A percentile compares a stretch with the other conserved stretches of the same genome.
Conservation (phyloP, 2,113 vertebrate genomes). For the Trochalopteron elliotii region DNA sequence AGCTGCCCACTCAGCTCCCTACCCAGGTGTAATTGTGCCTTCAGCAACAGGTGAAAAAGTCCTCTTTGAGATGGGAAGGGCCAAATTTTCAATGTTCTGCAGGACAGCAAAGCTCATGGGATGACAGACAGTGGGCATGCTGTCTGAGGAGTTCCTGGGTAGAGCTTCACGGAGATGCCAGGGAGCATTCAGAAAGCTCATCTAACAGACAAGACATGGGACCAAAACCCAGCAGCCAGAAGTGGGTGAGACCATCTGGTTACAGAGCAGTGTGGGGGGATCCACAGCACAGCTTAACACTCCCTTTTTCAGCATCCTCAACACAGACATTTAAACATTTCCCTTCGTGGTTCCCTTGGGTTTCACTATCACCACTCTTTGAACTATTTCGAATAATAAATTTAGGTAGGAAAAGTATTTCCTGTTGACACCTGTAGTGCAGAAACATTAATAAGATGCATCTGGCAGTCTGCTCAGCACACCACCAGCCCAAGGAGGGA, state of each 20-base stretch:
- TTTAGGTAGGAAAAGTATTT: background rate
- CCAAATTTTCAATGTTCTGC: background rate
- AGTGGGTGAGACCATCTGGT: rapidly evolving
- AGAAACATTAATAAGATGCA: background rate
- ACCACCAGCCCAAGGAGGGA: background rate
- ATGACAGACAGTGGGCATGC: background rate
- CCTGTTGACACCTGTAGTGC: background rate
- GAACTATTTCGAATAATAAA: background rate
- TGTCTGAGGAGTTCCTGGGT: background rate
- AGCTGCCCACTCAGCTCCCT: background rate
- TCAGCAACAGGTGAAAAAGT: background rate
- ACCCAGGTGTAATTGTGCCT: background rate
- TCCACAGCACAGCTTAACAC: background rate
- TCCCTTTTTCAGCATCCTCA: background rate
- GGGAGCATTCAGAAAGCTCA: background rate
- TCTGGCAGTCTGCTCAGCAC: background rate
- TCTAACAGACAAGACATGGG: background rate
- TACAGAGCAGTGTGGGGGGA: background rate
- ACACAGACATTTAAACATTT: background rate
- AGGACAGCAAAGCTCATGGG: background rate
- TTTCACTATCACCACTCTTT: background rate
- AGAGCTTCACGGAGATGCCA: background rate
- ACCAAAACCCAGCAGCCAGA: background rate
- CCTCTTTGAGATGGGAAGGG: background rate
- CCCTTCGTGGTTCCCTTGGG: background rate